phyloP scores from a whole-genome alignment of 2,113 vertebrate genomes.

The Hydrolagus affinis region DNA sequence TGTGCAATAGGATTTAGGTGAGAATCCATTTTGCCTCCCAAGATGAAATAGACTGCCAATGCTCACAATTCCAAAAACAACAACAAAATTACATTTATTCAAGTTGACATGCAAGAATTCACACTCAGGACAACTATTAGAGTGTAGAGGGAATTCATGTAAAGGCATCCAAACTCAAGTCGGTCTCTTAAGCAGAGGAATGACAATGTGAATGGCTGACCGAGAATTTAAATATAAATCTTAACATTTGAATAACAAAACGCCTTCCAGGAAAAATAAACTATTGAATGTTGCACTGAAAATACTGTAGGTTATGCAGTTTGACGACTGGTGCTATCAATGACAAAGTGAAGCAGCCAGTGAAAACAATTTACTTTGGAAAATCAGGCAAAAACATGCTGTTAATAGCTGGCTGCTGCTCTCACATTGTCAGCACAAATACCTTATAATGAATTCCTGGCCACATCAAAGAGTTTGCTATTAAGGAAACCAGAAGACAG shows the following conservation, averaged over 20 bases:
- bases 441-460: neutral
- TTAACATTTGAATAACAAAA: neutral
- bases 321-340: neutral
- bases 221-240: neutral
- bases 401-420: neutral
- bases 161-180: too few relatives aligned
- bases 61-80: too few relatives aligned
- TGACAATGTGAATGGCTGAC: too few relatives aligned
- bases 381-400: neutral
- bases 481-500: neutral
- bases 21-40: too few relatives aligned
- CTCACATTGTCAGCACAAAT: neutral
- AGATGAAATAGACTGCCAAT: too few relatives aligned
- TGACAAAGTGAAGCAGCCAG: neutral
- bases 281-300: neutral
- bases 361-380: neutral
- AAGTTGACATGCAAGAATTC: too few relatives aligned
- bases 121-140: too few relatives aligned
- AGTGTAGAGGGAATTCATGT: too few relatives aligned
- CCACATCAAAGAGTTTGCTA: neutral
- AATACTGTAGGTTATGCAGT: neutral
- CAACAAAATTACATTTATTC: too few relatives aligned
- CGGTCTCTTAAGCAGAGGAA: too few relatives aligned
- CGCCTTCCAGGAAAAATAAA: neutral
- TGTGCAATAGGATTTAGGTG: too few relatives aligned